Evolutionary conservation across 2,888 invertebrate species (phyloP).

Genomic region (Monochamus alternatus): DNA sequence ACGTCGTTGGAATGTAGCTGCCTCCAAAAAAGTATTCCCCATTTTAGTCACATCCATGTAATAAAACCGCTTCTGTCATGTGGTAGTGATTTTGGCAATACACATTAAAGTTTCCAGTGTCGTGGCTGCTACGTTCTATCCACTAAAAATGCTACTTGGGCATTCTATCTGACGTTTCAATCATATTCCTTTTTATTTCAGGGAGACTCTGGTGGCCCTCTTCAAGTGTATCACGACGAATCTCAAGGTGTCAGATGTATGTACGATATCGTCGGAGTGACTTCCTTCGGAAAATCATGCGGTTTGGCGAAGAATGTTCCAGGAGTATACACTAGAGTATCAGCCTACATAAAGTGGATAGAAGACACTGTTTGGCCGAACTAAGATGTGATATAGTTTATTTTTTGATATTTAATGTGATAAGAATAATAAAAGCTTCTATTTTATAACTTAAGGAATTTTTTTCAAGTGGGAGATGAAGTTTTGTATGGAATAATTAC

Average conservation of each 20-base stretch:
- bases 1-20: too few relatives aligned
- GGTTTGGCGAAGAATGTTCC: constrained; percentile 66
- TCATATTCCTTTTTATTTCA: constrained; percentile 59
- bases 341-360: constrained; percentile 71
- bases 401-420: neutral
- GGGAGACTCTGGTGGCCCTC: constrained; percentile 81
- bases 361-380: constrained; percentile 70
- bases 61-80: too few relatives aligned
- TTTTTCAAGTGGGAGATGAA: neutral
- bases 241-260: constrained; percentile 67
- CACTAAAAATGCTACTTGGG: too few relatives aligned
- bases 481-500: too few relatives aligned
- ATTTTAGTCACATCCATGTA: too few relatives aligned
- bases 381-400: neutral
- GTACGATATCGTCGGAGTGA: constrained; percentile 72
- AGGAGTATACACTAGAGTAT: constrained; percentile 72
- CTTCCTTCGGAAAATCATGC: constrained; percentile 70
- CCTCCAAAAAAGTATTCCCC: too few relatives aligned
- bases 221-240: constrained; percentile 67
- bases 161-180: too few relatives aligned
- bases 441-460: neutral
- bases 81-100: too few relatives aligned
- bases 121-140: too few relatives aligned
- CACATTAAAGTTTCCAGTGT: too few relatives aligned
- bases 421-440: neutral